Conservation (phyloP, 2,888 invertebrate genomes). For the Ormyrus rosae region DNA sequence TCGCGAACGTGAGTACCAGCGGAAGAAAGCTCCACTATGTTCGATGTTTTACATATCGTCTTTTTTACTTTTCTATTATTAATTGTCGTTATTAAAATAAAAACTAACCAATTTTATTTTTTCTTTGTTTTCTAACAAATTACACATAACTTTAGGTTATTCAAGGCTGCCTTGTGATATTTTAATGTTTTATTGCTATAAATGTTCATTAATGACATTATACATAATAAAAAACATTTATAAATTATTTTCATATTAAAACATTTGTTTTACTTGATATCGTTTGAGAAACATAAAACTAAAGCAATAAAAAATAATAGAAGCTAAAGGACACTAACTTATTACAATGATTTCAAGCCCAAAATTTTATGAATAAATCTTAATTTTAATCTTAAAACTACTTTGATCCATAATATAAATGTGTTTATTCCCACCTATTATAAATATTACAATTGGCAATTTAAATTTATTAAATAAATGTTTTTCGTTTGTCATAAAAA, state of each 20-base stretch:
- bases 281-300: too few species aligned
- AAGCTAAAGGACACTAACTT: too few species aligned
- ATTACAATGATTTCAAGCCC: too few species aligned
- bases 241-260: too few species aligned
- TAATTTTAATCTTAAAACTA: too few species aligned
- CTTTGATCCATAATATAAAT: too few species aligned
- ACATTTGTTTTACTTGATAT: too few species aligned
- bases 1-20: conserved; percentile 79
- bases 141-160: conserved; percentile 21
- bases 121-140: conserved; percentile 29
- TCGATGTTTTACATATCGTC: conserved; percentile 47
- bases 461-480: background rate
- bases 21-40: conserved; percentile 48
- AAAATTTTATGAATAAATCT: too few species aligned
- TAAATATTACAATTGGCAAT: background rate
- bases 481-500: background rate
- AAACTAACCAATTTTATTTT: conserved; percentile 42
- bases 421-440: background rate
- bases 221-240: background rate
- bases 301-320: too few species aligned
- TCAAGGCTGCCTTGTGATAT: background rate
- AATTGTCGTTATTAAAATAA: conserved; percentile 8
- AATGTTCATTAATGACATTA: background rate
- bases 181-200: background rate
- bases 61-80: conserved; percentile 28